Percentiles rank a stretch among this genome's conserved stretches.
Conservation (phyloP, 2,113 vertebrate species). For the Leucosticte australis region DNA sequence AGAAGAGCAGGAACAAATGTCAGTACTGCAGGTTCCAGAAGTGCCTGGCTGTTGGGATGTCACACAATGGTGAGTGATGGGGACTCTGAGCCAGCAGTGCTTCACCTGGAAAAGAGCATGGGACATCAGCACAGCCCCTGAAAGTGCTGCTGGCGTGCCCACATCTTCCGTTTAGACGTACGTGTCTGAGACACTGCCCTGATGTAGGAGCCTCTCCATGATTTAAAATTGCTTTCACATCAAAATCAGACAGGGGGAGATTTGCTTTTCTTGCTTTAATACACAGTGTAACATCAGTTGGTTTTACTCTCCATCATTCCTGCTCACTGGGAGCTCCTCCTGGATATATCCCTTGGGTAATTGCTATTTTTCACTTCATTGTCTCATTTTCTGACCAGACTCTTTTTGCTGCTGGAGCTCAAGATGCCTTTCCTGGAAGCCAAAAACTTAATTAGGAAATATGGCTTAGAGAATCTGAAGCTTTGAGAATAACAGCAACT, state of each 20-base stretch:
- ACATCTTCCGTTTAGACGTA: not conserved
- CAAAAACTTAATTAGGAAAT: not conserved
- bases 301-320: not conserved
- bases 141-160: not conserved
- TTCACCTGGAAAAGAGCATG: not conserved
- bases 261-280: not conserved
- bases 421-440: not conserved
- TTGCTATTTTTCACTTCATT: not conserved
- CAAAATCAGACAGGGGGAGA: not conserved
- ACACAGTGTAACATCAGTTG: accelerated
- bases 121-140: not conserved
- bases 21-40: slow-evolving; percentile 99
- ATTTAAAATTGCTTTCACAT: not conserved
- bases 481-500: not conserved
- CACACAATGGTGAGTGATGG: slow-evolving; percentile 89
- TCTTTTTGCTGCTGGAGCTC: not conserved
- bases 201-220: not conserved
- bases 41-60: slow-evolving; percentile 98
- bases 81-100: not conserved
- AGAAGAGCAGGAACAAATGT: slow-evolving; percentile 98
- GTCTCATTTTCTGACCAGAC: not conserved
- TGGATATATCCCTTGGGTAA: not conserved
- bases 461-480: not conserved
- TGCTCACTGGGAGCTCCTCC: not conserved
- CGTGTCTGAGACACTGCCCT: accelerated